Evolutionary conservation across 2,888 invertebrate genomes (phyloP).

Genomic region (Xestia c-nigrum): DNA sequence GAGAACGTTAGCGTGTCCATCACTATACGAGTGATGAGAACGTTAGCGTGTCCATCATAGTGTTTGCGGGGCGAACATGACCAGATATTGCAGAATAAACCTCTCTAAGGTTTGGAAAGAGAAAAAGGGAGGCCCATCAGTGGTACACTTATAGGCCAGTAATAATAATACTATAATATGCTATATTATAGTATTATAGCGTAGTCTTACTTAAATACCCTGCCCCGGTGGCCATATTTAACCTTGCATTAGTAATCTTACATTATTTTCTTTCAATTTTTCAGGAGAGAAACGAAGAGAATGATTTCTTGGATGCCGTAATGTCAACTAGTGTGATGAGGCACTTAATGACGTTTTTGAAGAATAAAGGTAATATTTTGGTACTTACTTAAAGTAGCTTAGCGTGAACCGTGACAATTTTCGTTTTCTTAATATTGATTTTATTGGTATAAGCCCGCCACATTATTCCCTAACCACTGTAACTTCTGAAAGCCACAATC

Average conservation of each 20-base stretch:
- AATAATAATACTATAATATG: not conserved
- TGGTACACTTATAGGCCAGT: not conserved
- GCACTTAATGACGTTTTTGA: slow-evolving; percentile 92
- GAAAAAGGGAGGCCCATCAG: not conserved
- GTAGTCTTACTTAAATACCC: not conserved
- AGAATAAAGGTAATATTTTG: slow-evolving; percentile 87
- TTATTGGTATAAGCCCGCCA: too few species aligned
- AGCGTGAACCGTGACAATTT: not conserved
- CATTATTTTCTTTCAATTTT: slow-evolving; percentile 49
- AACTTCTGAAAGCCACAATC: too few species aligned
- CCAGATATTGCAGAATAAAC: not conserved
- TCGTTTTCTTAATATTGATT: too few species aligned
- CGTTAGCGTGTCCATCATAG: not conserved
- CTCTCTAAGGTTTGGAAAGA: not conserved
- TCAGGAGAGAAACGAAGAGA: slow-evolving; percentile 94
- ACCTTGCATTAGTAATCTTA: not conserved
- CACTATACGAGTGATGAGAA: not conserved
- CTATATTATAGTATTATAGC: not conserved
- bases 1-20: too few species aligned
- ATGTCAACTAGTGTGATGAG: slow-evolving; percentile 94
- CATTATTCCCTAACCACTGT: too few species aligned
- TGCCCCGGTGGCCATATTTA: not conserved
- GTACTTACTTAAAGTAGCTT: not conserved
- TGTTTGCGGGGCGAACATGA: not conserved
- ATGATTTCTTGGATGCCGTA: slow-evolving; percentile 94